phyloP scores from a whole-genome alignment of 1,140 invertebrate genomes.

The Panagrolaimus sp. region DNA sequence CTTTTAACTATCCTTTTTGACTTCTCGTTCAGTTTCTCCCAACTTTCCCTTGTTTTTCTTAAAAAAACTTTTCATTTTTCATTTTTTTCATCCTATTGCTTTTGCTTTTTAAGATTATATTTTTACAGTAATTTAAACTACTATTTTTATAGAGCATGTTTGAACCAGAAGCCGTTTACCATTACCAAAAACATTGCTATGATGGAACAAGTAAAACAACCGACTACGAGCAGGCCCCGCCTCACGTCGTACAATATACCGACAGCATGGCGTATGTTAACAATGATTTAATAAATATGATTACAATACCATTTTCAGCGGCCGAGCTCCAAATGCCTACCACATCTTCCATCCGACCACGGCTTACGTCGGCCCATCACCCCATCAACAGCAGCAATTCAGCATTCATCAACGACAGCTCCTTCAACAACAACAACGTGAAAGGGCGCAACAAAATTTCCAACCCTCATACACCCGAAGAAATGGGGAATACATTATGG shows the following conservation, averaged over 20 bases:
- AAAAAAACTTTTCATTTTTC: neutral
- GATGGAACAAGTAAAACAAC: neutral
- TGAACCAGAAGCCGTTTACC: neutral
- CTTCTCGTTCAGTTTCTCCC: neutral
- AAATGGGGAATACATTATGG: slow-evolving; percentile 7
- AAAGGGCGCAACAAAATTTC: neutral
- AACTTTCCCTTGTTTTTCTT: slow-evolving; percentile 4
- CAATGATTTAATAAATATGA: neutral
- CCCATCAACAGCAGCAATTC: neutral
- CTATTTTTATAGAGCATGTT: neutral
- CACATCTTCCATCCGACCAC: slow-evolving; percentile 10
- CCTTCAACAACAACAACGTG: slow-evolving; percentile 8
- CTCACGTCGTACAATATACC: slow-evolving; percentile 8
- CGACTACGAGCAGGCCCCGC: neutral
- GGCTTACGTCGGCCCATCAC: neutral
- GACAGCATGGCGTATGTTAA: neutral
- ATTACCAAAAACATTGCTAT: slow-evolving; percentile 2
- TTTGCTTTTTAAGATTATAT: too few relatives aligned
- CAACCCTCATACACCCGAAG: neutral
- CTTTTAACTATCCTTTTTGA: too few relatives aligned
- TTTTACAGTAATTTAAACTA: too few relatives aligned
- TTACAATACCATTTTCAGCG: neutral
- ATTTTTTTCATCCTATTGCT: too few relatives aligned
- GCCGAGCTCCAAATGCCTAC: neutral
- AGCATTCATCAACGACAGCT: slow-evolving; percentile 6